Evolutionary conservation across 2,888 invertebrate genomes (phyloP), one percentile per base, ranked within the genome.

Genomic region (Cynaeus angustus): DNA sequence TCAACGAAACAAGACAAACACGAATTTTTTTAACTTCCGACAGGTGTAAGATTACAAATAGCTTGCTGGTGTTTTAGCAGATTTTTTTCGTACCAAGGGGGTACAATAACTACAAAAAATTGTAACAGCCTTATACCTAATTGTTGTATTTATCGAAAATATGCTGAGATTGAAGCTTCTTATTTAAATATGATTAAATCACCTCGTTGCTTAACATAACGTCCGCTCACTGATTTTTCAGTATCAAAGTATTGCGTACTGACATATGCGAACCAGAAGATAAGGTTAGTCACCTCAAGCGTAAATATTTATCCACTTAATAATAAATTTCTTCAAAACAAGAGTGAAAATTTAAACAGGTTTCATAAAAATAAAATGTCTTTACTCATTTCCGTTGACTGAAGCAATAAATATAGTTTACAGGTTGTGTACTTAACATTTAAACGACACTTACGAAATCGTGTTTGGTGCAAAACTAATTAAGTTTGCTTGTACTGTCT

Each of bases 1-100:
- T 38, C n/a, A 21, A 37, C 21, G 26, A 16, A 46, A 56, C 41
- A 16, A 64, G 14, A 41, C 58, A 43, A 37, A 65, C 56, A 59
- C 50, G 33, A 28, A 6, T 37, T 56, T 56, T 56, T 66, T 66
- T 66, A 14, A 50, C 62, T 64, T 50, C 45, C 14, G 53, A 37
- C 46, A 14, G 33, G 33, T 33, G 9, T 33, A n/a, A n/a, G 9
- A n/a, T 50, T 28, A 30, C 28, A 50, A 33, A 53, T 10, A 10
- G 6, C 12, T n/a, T 41, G 41, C 41, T 41, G 41, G n/a, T 10
- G 4, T 46, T 14, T 46, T 46, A 14, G 9, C 46, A 5, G 46
- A 43, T 14, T 48, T 9, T 48, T 16, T 21, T 21, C 4, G n/a
- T n/a, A n/a, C n/a, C n/a, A n/a, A n/a, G n/a, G n/a, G n/a, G n/a